Conservation (phyloP, 2,113 vertebrate genomes). For the Hydrochoerus hydrochaeris region DNA sequence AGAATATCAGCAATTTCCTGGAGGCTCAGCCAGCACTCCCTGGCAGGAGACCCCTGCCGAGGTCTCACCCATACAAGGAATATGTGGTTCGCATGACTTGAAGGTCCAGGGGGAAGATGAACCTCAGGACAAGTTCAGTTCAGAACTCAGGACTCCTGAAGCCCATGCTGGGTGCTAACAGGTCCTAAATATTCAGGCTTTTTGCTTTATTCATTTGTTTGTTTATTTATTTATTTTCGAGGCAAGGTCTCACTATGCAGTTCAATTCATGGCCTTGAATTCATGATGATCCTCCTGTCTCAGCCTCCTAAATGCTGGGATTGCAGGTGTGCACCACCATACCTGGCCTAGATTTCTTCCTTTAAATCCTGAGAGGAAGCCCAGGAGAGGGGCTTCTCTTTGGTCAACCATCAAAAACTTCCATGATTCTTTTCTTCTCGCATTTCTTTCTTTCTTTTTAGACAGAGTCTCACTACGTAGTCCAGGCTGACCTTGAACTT, state of each 20-base stretch:
- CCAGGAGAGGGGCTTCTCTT: background rate
- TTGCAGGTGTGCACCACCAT: background rate
- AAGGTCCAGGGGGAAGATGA: no score
- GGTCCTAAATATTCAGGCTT: background rate
- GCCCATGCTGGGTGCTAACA: background rate
- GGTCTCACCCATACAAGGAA: background rate
- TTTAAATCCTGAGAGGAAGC: background rate
- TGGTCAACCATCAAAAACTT: background rate
- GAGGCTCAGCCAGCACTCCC: background rate
- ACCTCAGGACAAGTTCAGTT: background rate
- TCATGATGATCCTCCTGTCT: background rate
- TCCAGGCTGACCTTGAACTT: background rate
- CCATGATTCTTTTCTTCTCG: background rate
- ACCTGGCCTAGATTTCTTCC: background rate
- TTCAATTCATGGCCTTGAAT: background rate
- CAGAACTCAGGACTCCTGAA: no score
- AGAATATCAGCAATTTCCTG: background rate
- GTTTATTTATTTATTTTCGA: background rate
- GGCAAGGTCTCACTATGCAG: background rate
- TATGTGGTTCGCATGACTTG: fast-evolving
- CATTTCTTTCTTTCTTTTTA: background rate
- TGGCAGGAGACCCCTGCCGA: fast-evolving
- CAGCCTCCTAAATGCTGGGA: background rate
- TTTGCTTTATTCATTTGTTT: background rate
- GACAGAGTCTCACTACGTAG: background rate